A percentile compares a stretch with the other conserved stretches of the same genome.
These are phyloP conservation scores for Smittia aterrima DNA, from an alignment of 2,888 invertebrate genomes.

Conservation along the genomic window DNA sequence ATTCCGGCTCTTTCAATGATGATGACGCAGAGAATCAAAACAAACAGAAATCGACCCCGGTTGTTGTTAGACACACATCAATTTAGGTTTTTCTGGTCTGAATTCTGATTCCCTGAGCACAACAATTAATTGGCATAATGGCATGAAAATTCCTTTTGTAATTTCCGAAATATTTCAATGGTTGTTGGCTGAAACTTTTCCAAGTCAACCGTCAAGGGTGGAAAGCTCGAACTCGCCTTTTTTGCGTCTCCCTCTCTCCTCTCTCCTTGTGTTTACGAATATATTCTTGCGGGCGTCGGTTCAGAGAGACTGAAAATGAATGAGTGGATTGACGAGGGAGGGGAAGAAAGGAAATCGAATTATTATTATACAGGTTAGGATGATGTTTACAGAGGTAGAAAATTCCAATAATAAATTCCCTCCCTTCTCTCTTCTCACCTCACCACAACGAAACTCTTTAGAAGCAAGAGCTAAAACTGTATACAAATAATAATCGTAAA, in stretches of 20 bases:
- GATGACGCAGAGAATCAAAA: slow-evolving; percentile 8
- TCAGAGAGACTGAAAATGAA: neutral
- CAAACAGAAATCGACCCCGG: neutral
- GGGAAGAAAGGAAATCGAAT: slow-evolving; percentile 11
- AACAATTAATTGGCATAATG: slow-evolving; percentile 25
- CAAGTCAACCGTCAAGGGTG: neutral
- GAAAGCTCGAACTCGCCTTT: neutral
- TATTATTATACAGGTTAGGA: slow-evolving; percentile 11
- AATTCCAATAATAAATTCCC: slow-evolving; percentile 36
- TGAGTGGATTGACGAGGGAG: neutral
- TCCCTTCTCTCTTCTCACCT: neutral
- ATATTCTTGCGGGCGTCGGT: neutral
- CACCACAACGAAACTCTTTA: slow-evolving; percentile 10
- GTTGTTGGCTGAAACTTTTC: slow-evolving; percentile 11
- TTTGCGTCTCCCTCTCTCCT: neutral
- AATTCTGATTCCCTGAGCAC: neutral
- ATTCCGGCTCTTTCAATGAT: neutral
- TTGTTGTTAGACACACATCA: neutral
- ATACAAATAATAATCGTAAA: slow-evolving; percentile 39
- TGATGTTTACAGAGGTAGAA: slow-evolving; percentile 15
- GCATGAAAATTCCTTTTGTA: slow-evolving; percentile 22
- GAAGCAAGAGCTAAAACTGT: neutral
- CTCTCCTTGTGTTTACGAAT: neutral
- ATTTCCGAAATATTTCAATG: slow-evolving; percentile 27
- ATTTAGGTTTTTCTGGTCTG: slow-evolving; percentile 12